Evolutionary conservation across 2,888 invertebrate species (phyloP), one percentile per base, ranked within the genome.

Genomic region (Pristionchus maxplancki): DNA sequence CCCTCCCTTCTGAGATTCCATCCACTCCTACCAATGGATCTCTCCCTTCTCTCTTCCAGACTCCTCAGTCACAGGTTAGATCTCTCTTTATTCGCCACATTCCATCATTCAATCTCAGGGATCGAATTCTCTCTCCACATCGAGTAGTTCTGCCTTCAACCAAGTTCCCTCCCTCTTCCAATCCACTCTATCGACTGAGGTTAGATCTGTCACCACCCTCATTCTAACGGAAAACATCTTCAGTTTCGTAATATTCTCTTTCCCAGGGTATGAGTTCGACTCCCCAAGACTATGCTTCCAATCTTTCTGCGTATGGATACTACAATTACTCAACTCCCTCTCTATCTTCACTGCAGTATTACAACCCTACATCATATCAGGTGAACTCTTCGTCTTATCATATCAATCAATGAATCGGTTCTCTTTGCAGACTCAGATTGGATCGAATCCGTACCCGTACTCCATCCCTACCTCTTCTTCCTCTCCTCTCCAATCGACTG

Each of bases 371-470:
- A 13, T 67, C 64, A 1, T 86, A 86, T 44, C 64, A 86, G 44
- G 86, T 86, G 58, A n/a, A 31, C 31, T n/a, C 31, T 67, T 67
- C 34, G 4, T 20, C 64, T 44, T 44, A 44, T 44, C 34, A 67
- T 34, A 34, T 28, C 64, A 31, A 24, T 67, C 48, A 81, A 24
- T 34, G 53, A 37, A 2, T 28, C 15, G 37, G 24, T 62, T 28
- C 15, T 71, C 37, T 1, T 44, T 86, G n/a, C 86, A 86, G 86
- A 37, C 9, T 67, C 86, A 86, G 53, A 67, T 86, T 40, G 31
- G 40, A n/a, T 78, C 86, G 0, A 86, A 67, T 67, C 44, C 86
- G 13, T 86, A 86, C 48, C n/a, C 58, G 20, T 86, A 62, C 48
- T 48, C 50, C 1, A 40, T 86, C 24, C 28, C 64, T 8, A 28